phyloP scores from a whole-genome alignment of 2,888 invertebrate genomes.

The Resseliella maxima region DNA sequence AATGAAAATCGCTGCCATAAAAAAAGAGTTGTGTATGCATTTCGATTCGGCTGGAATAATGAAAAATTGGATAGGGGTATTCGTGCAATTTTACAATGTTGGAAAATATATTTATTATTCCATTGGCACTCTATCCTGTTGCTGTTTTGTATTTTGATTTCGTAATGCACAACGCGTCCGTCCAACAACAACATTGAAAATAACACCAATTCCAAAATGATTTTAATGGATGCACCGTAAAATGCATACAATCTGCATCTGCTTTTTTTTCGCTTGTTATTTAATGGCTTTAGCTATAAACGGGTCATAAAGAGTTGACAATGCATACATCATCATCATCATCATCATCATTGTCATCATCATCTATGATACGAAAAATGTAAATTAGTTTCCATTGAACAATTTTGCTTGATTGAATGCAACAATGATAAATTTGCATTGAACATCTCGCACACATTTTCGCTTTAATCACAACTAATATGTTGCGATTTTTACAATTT shows the following conservation, averaged over 20 bases:
- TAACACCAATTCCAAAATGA: background rate
- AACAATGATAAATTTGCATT: conserved; percentile 31
- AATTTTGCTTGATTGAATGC: background rate
- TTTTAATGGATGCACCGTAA: background rate
- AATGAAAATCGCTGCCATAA: background rate
- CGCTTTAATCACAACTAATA: background rate
- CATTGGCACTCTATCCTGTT: background rate
- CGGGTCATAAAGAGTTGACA: conserved; percentile 46
- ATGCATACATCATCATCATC: background rate
- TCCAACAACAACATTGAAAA: background rate
- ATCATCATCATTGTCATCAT: background rate
- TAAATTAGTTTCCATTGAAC: background rate
- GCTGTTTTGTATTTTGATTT: conserved; percentile 16
- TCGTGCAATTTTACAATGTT: conserved; percentile 42
- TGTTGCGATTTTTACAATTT: background rate
- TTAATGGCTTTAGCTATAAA: conserved; percentile 7
- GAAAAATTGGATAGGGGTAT: conserved; percentile 36
- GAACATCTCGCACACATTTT: background rate
- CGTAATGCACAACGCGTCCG: conserved; percentile 41
- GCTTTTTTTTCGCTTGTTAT: background rate
- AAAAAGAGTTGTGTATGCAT: conserved; percentile 12
- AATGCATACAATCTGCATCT: conserved; percentile 51
- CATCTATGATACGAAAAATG: background rate
- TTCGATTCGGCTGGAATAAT: conserved; percentile 23
- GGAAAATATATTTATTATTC: conserved; percentile 51